Evolutionary conservation across 2,113 vertebrate species (phyloP).

Genomic region (Beaufortia kweichowensis): DNA sequence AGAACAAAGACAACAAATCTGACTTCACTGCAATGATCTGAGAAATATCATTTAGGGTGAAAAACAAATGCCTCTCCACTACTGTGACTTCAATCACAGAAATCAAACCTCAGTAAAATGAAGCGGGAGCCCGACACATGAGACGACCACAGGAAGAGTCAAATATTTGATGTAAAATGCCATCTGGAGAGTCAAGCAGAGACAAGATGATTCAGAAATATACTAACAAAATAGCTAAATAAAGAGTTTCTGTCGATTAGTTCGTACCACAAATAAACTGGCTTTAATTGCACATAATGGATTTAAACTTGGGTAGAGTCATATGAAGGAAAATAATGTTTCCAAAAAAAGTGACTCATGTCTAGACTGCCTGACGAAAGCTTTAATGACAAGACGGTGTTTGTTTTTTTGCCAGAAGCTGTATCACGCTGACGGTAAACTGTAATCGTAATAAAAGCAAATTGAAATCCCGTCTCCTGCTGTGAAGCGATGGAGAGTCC

Average conservation of each 20-base stretch:
- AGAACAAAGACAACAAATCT: conserved; percentile 20
- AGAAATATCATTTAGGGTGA: conserved; percentile 12
- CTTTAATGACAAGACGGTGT: background rate
- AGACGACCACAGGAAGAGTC: conserved; percentile 36
- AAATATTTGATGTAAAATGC: conserved; percentile 9
- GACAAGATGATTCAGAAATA: conserved; percentile 20
- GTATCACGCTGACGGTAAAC: conserved; percentile 19
- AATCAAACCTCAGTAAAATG: conserved; percentile 30
- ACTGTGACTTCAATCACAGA: conserved; percentile 18
- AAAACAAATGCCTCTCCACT: background rate
- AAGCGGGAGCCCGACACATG: conserved; percentile 17
- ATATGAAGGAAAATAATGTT: background rate
- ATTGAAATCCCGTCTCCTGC: conserved; percentile 28
- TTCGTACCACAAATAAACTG: background rate
- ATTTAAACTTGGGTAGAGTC: background rate
- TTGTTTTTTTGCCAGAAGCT: conserved; percentile 7
- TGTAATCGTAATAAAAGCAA: conserved; percentile 39
- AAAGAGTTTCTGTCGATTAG: conserved; percentile 9
- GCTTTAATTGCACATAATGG: background rate
- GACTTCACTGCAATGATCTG: conserved; percentile 10
- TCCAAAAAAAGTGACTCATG: background rate
- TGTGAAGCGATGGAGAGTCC: conserved; percentile 29
- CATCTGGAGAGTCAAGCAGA: conserved; percentile 23
- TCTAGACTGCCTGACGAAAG: background rate
- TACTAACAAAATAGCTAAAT: background rate